Percentiles rank a stretch among this genome's conserved stretches.
phyloP scores from a whole-genome alignment of 2,113 vertebrate genomes.

The Pluvialis apricaria region DNA sequence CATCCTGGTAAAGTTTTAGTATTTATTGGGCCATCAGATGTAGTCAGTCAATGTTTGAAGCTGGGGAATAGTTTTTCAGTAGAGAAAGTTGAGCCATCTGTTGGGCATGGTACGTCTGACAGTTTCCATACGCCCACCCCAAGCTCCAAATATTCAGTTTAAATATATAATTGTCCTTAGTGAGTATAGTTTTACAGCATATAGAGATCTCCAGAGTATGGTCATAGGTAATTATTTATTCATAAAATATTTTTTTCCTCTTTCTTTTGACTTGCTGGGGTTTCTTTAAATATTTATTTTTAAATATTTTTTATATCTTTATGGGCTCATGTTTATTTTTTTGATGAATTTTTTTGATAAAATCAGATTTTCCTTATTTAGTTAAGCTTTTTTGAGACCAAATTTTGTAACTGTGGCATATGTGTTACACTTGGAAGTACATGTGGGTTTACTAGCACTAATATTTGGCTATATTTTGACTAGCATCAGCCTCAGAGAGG shows the following conservation, averaged over 20 bases:
- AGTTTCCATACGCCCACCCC: not conserved
- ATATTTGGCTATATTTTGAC: not conserved
- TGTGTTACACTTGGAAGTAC: not conserved
- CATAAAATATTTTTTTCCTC: not conserved
- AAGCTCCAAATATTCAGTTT: not conserved
- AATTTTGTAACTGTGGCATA: not conserved
- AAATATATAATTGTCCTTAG: not conserved
- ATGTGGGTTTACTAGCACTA: not conserved
- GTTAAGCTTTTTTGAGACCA: not conserved
- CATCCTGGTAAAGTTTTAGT: constrained; percentile 24
- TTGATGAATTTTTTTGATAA: not conserved
- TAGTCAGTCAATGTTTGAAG: not conserved
- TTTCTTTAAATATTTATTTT: not conserved
- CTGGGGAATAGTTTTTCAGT: not conserved
- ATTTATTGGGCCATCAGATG: not conserved
- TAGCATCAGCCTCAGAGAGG: not conserved
- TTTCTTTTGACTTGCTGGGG: not conserved
- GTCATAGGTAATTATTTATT: not conserved
- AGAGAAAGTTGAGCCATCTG: not conserved
- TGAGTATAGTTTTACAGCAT: not conserved
- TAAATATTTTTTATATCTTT: not conserved
- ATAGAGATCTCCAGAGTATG: not conserved
- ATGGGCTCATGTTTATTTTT: not conserved
- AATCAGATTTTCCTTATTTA: not conserved
- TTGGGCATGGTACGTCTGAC: not conserved